Evolutionary conservation across 2,797 vertebrate genomes (phyloP).

Genomic region (Hybognathus amarus): DNA sequence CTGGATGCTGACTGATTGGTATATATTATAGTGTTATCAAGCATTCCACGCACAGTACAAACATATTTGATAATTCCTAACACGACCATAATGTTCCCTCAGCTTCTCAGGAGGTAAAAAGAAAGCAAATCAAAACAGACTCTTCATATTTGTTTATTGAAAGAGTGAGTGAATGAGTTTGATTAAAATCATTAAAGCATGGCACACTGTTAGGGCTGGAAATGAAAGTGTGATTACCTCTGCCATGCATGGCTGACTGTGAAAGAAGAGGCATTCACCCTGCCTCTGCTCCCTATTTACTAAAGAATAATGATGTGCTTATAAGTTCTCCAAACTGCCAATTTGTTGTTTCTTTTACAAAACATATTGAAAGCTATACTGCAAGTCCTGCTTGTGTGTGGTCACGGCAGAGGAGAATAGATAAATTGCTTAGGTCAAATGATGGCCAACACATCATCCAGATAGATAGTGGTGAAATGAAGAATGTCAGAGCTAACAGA

Average conservation of each 20-base stretch:
- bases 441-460: background rate
- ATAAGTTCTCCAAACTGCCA: constrained; percentile 55
- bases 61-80: constrained; percentile 51
- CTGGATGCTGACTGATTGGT: constrained; percentile 35
- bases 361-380: constrained; percentile 44
- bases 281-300: constrained; percentile 52
- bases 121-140: constrained; percentile 56
- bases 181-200: constrained; percentile 75
- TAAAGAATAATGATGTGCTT: constrained; percentile 58
- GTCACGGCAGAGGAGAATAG: background rate
- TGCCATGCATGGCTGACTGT: constrained; percentile 65
- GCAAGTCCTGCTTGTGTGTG: constrained; percentile 22
- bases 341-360: constrained; percentile 52
- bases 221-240: constrained; percentile 73
- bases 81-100: constrained; percentile 31
- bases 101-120: constrained; percentile 43
- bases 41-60: constrained; percentile 41
- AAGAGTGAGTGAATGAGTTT: constrained; percentile 66
- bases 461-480: constrained; percentile 1
- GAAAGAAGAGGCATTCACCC: constrained; percentile 49
- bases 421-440: constrained; percentile 32
- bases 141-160: constrained; percentile 65
- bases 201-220: constrained; percentile 64
- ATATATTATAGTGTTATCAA: constrained; percentile 35
- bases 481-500: background rate